Evolutionary conservation across 1,140 invertebrate species (phyloP).

Genomic region (Achatina immaculata): DNA sequence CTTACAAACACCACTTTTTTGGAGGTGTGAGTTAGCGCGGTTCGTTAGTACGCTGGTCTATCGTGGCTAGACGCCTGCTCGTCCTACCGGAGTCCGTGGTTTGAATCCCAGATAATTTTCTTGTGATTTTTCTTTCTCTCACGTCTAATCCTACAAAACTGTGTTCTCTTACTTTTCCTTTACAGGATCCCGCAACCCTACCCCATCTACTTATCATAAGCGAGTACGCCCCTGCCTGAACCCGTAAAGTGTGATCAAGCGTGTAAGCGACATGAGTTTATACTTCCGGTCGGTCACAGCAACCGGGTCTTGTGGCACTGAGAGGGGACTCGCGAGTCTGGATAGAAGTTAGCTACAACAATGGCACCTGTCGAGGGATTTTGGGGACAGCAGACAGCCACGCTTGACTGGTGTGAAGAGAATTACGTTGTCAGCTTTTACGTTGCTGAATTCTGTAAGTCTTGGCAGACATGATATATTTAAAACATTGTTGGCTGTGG

Average conservation of each 20-base stretch:
- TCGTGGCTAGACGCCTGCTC: too few relatives aligned
- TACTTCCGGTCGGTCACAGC: not conserved
- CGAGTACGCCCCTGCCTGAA: not conserved
- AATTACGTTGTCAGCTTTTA: constrained; percentile 72
- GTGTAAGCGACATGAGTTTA: not conserved
- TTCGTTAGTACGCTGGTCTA: too few relatives aligned
- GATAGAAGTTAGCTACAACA: not conserved
- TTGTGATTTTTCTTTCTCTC: too few relatives aligned
- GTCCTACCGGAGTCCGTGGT: too few relatives aligned
- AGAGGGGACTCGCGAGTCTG: too few relatives aligned
- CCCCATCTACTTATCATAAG: not conserved
- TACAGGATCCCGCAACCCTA: not conserved
- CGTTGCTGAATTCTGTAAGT: constrained; percentile 73
- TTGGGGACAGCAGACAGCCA: constrained; percentile 72
- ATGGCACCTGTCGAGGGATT: constrained; percentile 55
- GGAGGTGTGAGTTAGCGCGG: too few relatives aligned
- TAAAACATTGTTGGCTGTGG: too few relatives aligned
- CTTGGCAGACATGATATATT: too few relatives aligned
- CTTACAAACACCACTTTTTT: not conserved
- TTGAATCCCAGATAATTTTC: too few relatives aligned
- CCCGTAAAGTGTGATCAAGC: not conserved
- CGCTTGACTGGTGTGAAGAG: constrained; percentile 74
- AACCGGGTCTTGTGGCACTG: too few relatives aligned
- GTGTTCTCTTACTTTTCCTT: too few relatives aligned
- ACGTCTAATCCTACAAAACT: too few relatives aligned